phyloP scores from a whole-genome alignment of 2,888 invertebrate species.

The Atethmia centrago region DNA sequence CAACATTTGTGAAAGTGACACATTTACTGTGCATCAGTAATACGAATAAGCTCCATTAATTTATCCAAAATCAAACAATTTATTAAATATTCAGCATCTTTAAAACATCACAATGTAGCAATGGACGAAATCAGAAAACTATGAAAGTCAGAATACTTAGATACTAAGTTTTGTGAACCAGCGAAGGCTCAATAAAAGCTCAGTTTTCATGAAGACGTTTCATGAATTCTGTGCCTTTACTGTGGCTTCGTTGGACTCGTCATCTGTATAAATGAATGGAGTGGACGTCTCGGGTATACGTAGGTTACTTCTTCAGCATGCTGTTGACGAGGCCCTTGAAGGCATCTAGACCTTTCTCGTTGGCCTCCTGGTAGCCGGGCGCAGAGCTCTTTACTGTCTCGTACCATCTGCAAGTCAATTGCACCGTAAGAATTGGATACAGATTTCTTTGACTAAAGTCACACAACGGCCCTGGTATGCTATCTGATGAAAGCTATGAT shows the following conservation, averaged over 20 bases:
- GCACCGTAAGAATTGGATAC: conserved; percentile 6
- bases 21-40: conserved; percentile 55
- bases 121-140: conserved; percentile 1
- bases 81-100: neutral
- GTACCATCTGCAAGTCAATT: conserved; percentile 81
- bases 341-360: conserved; percentile 89
- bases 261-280: conserved; percentile 57
- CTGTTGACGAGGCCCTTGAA: conserved; percentile 88
- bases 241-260: conserved; percentile 21
- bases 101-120: too few species aligned
- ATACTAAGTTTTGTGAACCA: neutral
- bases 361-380: conserved; percentile 89
- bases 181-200: conserved; percentile 18
- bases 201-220: neutral
- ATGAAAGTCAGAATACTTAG: neutral
- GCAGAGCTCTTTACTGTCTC: conserved; percentile 84
- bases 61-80: conserved; percentile 21
- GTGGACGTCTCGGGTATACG: conserved; percentile 18
- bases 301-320: conserved; percentile 83
- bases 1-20: conserved; percentile 67
- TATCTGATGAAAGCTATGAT: neutral
- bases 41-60: conserved; percentile 53
- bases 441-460: neutral
- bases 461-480: too few species aligned
- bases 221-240: conserved; percentile 2